Evolutionary conservation across 2,113 vertebrate species (phyloP), one percentile per base, ranked within the genome.

Genomic region (Apeltes quadracus): DNA sequence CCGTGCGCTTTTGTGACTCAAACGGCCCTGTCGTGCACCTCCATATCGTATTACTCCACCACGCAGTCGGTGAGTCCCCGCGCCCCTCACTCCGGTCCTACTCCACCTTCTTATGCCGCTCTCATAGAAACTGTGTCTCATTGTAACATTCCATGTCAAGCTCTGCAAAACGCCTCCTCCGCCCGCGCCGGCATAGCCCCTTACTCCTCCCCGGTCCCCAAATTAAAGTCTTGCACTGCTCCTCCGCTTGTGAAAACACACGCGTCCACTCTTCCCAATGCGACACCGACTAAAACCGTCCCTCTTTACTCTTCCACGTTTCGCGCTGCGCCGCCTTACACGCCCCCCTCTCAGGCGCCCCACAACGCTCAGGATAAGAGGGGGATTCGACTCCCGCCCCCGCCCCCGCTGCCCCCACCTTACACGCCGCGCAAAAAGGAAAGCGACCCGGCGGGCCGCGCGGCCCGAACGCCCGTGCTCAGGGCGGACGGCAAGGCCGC

Each of bases 401-500:
- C 92, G 61, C 92, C 92, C 12, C 92, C 92, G 25, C 92, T 91
- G 18, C 92, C 92, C 50, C 93, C 93, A 63, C 93, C 93, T 9
- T 93, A 94, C 85, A 93, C 91, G 11, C 92, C 93, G 41, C 91
- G 92, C 25, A 93, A 92, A 88, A 92, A 86, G 34, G 92, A 86
- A 65, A 86, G 43, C 36, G 80, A 89, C 23, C 81, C 83, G 15
- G 81, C 81, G 15, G 76, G 85, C 82, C 69, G 82, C 70, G 83
- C 78, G 58, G 61, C 56, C 57, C 84, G 83, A 75, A 86, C 88
- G 69, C 79, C 92, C 43, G 77, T 78, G 83, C 86, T 90, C 75
- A 90, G 84, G 85, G 70, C 85, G 68, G 88, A 89, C 65, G 78
- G 73, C 77, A 88, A 78, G 58, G 78, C 63, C 27, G 78, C 63